Evolutionary conservation across 2,888 invertebrate genomes (phyloP), one percentile per base, ranked within the genome.

Genomic region (Euzetes globulus): DNA sequence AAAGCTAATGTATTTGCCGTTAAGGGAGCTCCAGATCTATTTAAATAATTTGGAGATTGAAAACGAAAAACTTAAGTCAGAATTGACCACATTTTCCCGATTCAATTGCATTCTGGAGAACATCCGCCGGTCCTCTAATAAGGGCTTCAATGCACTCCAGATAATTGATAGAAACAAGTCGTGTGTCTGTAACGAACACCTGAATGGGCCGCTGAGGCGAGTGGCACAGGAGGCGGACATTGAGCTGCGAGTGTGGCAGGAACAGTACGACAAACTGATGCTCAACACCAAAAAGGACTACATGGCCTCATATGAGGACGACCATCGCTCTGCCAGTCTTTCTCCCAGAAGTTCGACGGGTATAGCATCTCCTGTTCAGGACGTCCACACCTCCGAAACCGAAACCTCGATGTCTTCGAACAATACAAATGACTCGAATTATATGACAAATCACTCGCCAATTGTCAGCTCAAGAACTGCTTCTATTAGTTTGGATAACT

Each of bases 51-150:
- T 73, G 47, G 73, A 73, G 33, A 45, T 27, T 1, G 73, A 73
- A 11, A 73, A 73, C 13, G 41, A 52, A 25, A 45, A 47, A 19
- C 13, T 73, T 22, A 65, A 65, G 41, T 37, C 65, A 25, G 65
- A 65, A 37, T n/a, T 72, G 55, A 37, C 33, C 1, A 72, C 37
- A 6, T 55, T 55, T 13, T 72, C 72, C 7, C 50, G 58, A 33
- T 73, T 73, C 45, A 73, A 68, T 47, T 63, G 65, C 37, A 50
- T 73, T 11, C 41, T 73, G 2, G 73, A 73, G 68, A 63, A 68
- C 25, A 68, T 68, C 29, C 72, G 72, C 2, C 25, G 58, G 1
- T 33, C 52, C 29, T 27, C 25, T 55, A 55, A 52, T 37, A 72
- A 72, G 19, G 72, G 72, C 22, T 73, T 73, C 22, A 33, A 45